A percentile compares a stretch with the other conserved stretches of the same genome.
Evolutionary conservation across 2,113 vertebrate genomes (phyloP).

Genomic region (Ailuropoda melanoleuca): DNA sequence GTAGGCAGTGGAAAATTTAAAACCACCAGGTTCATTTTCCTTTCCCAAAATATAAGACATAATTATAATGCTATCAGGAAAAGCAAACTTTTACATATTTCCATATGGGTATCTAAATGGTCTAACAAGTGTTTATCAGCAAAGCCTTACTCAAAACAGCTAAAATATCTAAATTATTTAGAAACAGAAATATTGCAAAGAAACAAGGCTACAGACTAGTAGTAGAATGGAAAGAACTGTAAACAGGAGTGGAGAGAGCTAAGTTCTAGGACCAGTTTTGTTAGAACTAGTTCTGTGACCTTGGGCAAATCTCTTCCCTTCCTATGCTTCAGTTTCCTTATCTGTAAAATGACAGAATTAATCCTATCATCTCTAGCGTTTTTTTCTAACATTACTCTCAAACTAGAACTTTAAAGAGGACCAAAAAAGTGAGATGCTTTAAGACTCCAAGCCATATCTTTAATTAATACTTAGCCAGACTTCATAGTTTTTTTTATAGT

Average conservation of each 20-base stretch:
- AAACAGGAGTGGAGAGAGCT: neutral
- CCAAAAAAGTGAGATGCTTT: neutral
- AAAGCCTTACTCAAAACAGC: constrained; percentile 48
- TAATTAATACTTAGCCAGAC: neutral
- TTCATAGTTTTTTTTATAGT: constrained; percentile 31
- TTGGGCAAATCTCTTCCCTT: neutral
- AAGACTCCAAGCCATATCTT: neutral
- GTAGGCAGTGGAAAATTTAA: constrained; percentile 3
- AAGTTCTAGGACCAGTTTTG: neutral
- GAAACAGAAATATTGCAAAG: constrained; percentile 14
- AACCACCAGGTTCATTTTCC: constrained; percentile 21
- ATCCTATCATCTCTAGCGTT: neutral
- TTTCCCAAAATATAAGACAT: neutral
- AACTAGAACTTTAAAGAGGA: neutral
- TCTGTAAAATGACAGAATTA: constrained; percentile 1
- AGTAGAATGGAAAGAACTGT: neutral
- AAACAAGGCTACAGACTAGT: neutral
- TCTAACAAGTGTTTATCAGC: neutral
- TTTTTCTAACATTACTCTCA: constrained; percentile 23
- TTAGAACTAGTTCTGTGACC: neutral
- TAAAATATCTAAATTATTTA: constrained; percentile 39
- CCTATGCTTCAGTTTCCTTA: neutral
- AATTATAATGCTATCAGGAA: neutral
- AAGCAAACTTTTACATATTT: constrained; percentile 17
- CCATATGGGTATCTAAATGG: neutral